A percentile compares a stretch with the other conserved stretches of the same genome.
phyloP scores from a whole-genome alignment of 2,888 invertebrate genomes.

The Mimumesa dahlbomi region DNA sequence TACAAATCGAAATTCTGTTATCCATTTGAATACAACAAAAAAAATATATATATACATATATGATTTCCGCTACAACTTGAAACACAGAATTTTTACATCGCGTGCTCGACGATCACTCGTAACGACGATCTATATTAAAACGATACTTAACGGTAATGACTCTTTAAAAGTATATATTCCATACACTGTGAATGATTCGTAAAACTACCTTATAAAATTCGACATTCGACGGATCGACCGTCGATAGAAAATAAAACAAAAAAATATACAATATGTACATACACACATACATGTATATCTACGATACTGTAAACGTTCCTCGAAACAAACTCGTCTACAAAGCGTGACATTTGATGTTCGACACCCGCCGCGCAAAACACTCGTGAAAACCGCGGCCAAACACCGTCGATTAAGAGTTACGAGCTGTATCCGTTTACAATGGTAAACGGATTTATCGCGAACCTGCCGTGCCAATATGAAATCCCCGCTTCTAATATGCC shows the following conservation, averaged over 20 bases:
- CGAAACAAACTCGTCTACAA: neutral
- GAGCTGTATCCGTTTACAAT: slow-evolving; percentile 34
- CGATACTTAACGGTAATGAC: too few relatives aligned
- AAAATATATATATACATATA: too few relatives aligned
- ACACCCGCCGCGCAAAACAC: neutral
- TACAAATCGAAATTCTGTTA: neutral
- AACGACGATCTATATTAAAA: too few relatives aligned
- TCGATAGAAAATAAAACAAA: neutral
- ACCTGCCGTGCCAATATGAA: slow-evolving; percentile 36
- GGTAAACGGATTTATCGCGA: slow-evolving; percentile 47
- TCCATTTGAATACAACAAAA: too few relatives aligned
- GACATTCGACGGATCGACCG: neutral
- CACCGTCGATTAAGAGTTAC: slow-evolving; percentile 41
- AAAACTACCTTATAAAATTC: neutral
- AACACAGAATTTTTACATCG: too few relatives aligned
- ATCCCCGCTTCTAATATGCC: slow-evolving; percentile 63
- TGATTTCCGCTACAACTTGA: too few relatives aligned
- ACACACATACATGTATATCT: too few relatives aligned
- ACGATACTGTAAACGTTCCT: neutral
- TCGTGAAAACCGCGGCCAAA: slow-evolving; percentile 5
- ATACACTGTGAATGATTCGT: too few relatives aligned
- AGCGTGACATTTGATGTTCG: neutral
- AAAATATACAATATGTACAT: too few relatives aligned
- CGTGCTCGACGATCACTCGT: too few relatives aligned
- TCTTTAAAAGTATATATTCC: too few relatives aligned